These are phyloP conservation scores for Fregata magnificens DNA, from an alignment of 2,113 vertebrate species.

Conservation along the genomic window DNA sequence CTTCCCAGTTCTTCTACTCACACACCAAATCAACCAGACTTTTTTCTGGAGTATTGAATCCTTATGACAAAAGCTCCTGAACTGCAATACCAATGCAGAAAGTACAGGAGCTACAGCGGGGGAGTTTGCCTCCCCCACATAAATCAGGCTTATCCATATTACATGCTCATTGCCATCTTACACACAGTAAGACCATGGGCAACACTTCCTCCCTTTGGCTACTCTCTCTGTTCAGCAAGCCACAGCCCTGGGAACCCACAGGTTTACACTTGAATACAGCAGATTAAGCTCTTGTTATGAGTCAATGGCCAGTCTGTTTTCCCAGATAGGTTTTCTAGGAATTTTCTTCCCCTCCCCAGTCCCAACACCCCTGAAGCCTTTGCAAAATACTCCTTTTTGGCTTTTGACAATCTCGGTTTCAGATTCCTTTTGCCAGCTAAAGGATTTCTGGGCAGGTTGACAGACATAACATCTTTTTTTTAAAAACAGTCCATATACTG, in stretches of 20 bases:
- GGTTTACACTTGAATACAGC: background rate
- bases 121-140: background rate
- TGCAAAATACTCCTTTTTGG: background rate
- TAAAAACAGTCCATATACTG: background rate
- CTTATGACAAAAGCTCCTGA: background rate
- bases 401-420: background rate
- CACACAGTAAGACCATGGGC: background rate
- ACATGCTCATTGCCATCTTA: background rate
- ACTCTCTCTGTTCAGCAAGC: background rate
- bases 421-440: background rate
- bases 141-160: background rate
- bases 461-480: conserved; percentile 40
- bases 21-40: background rate
- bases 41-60: background rate
- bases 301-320: background rate
- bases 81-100: background rate
- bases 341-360: background rate
- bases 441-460: conserved; percentile 28
- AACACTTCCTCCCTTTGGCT: background rate
- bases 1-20: background rate
- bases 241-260: background rate
- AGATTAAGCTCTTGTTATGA: background rate
- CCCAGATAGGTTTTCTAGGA: background rate
- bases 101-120: background rate
- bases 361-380: background rate